Evolutionary conservation across 2,797 vertebrate species (phyloP).

Genomic region (Acanthiza pusilla): DNA sequence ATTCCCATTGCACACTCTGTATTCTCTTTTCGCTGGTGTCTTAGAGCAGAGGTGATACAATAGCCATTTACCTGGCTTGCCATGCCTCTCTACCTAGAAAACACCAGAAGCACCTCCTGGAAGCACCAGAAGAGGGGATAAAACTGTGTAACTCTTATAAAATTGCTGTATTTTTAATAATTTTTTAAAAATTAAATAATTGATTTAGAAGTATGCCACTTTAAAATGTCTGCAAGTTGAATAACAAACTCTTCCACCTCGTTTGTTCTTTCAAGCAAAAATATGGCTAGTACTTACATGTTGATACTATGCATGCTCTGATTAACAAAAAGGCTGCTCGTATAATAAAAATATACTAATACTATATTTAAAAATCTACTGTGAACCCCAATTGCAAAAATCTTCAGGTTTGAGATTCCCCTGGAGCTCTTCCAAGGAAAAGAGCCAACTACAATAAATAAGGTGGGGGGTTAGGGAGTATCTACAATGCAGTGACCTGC

Average conservation of each 20-base stretch:
- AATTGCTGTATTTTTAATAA: neutral
- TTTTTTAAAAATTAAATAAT: neutral
- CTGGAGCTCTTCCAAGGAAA: constrained; percentile 45
- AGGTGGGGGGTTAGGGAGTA: constrained; percentile 14
- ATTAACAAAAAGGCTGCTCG: neutral
- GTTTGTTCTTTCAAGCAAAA: neutral
- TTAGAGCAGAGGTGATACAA: neutral
- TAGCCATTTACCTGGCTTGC: neutral
- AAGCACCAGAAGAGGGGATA: neutral
- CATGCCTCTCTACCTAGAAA: neutral
- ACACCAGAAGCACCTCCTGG: neutral
- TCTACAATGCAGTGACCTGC: neutral
- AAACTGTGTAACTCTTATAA: neutral
- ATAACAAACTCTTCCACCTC: neutral
- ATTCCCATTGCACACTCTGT: neutral
- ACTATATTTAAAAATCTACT: neutral
- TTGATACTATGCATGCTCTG: neutral
- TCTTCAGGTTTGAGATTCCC: constrained; percentile 27
- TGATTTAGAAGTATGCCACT: neutral
- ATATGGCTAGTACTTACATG: neutral
- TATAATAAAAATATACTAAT: neutral
- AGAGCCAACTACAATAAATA: constrained; percentile 51
- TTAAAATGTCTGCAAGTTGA: neutral
- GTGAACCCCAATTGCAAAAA: constrained; percentile 23
- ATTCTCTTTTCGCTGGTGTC: neutral